phyloP scores from a whole-genome alignment of 1,140 invertebrate species.

The Drosophila pseudoananassae region DNA sequence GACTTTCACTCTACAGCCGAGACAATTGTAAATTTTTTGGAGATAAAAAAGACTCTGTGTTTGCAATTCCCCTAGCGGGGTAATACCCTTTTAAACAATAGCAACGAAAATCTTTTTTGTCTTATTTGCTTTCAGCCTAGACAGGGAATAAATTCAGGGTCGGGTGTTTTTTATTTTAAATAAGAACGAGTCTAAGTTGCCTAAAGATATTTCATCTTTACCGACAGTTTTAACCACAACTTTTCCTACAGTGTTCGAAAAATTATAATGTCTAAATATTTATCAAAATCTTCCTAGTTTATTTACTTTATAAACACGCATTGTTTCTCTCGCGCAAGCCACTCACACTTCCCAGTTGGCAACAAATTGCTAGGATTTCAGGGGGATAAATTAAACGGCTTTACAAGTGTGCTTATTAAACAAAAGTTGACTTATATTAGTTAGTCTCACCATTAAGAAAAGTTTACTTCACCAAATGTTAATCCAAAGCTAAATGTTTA shows the following conservation, averaged over 20 bases:
- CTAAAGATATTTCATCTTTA: not conserved
- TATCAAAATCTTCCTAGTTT: not conserved
- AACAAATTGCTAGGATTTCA: constrained; percentile 22
- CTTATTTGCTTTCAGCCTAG: constrained; percentile 29
- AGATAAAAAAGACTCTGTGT: constrained; percentile 33
- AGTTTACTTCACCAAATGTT: constrained; percentile 6
- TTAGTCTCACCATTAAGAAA: constrained; percentile 10
- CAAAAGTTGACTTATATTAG: constrained; percentile 18
- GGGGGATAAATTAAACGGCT: not conserved
- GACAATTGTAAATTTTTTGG: constrained; percentile 32
- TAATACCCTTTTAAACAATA: constrained; percentile 4
- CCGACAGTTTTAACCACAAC: not conserved
- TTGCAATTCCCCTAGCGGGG: not conserved
- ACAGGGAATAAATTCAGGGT: constrained; percentile 29
- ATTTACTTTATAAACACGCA: not conserved
- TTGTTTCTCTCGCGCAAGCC: constrained; percentile 4
- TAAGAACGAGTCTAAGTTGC: not conserved
- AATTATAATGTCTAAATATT: too few relatives aligned
- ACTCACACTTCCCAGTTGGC: constrained; percentile 16
- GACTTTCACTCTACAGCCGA: constrained; percentile 13
- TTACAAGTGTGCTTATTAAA: not conserved
- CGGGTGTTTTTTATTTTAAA: not conserved
- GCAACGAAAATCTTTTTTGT: constrained; percentile 4
- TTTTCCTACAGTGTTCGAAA: not conserved
- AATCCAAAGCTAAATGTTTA: constrained; percentile 41